A percentile compares a stretch with the other conserved stretches of the same genome.
Evolutionary conservation across 2,113 vertebrate species (phyloP).

Genomic region (Pseudopodoces humilis): DNA sequence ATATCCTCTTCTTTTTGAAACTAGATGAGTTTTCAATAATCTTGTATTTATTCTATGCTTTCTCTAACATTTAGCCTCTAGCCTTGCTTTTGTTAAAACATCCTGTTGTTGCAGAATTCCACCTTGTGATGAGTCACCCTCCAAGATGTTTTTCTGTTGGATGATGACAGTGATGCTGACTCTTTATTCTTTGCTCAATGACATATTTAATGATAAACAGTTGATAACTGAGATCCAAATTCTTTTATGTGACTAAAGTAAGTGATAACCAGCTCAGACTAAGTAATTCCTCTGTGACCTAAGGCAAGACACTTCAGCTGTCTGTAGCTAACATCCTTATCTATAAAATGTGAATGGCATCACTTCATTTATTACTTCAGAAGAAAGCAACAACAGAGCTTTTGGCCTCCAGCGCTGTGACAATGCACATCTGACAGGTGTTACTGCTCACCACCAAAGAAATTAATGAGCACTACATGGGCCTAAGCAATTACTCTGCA

Average conservation of each 20-base stretch:
- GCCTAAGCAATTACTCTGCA: not conserved
- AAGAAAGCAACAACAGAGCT: not conserved
- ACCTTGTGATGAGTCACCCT: not conserved
- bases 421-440: not conserved
- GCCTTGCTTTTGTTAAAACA: not conserved
- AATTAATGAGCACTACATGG: not conserved
- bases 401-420: not conserved
- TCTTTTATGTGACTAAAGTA: not conserved
- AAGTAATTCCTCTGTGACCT: not conserved
- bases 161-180: not conserved
- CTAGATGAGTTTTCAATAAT: not conserved
- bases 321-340: not conserved
- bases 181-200: not conserved
- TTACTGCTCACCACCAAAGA: not conserved
- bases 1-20: not conserved
- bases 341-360: not conserved
- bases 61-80: not conserved
- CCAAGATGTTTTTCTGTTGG: not conserved
- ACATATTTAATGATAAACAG: not conserved
- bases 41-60: not conserved
- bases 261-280: not conserved
- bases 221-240: not conserved
- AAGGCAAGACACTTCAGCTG: not conserved
- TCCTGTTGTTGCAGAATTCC: not conserved
- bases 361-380: not conserved